These are phyloP conservation scores for Malurus melanocephalus DNA, from an alignment of 2,113 vertebrate genomes.

Conservation along the genomic window DNA sequence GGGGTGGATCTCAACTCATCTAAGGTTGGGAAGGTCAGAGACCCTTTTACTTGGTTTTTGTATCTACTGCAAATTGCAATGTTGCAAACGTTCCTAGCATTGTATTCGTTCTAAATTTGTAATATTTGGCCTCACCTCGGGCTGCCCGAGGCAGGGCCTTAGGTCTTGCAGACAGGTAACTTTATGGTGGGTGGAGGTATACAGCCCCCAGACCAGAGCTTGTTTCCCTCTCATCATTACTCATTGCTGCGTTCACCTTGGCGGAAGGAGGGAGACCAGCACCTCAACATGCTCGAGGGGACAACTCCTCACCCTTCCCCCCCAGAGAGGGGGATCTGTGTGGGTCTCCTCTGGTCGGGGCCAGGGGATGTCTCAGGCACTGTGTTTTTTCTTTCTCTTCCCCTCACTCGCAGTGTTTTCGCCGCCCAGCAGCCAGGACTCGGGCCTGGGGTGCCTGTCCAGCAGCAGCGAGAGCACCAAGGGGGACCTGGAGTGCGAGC, in stretches of 20 bases:
- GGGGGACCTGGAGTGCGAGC: slow-evolving; percentile 75
- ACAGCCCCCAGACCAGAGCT: too few species aligned
- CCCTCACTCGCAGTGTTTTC: slow-evolving; percentile 77
- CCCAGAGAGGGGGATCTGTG: fast-evolving
- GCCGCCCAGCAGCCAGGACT: slow-evolving; percentile 75
- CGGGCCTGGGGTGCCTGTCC: slow-evolving; percentile 78
- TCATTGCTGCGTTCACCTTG: neutral
- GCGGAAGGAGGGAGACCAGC: neutral
- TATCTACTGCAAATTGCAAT: slow-evolving; percentile 71
- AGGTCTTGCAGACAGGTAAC: neutral
- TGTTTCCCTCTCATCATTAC: neutral
- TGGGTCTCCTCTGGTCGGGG: neutral
- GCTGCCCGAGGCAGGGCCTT: neutral
- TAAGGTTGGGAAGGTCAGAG: slow-evolving; percentile 83
- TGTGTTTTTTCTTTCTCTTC: neutral
- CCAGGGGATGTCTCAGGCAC: neutral
- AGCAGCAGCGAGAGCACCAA: slow-evolving; percentile 79
- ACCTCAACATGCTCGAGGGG: fast-evolving
- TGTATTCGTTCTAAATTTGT: slow-evolving; percentile 56
- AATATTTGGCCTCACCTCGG: slow-evolving; percentile 33
- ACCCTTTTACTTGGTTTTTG: slow-evolving; percentile 76
- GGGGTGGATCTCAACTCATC: slow-evolving; percentile 72
- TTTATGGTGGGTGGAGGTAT: neutral
- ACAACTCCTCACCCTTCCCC: fast-evolving
- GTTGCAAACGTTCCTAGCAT: slow-evolving; percentile 64